Conservation (phyloP, 2,113 vertebrate species). For the Puffinus mauretanicus region DNA sequence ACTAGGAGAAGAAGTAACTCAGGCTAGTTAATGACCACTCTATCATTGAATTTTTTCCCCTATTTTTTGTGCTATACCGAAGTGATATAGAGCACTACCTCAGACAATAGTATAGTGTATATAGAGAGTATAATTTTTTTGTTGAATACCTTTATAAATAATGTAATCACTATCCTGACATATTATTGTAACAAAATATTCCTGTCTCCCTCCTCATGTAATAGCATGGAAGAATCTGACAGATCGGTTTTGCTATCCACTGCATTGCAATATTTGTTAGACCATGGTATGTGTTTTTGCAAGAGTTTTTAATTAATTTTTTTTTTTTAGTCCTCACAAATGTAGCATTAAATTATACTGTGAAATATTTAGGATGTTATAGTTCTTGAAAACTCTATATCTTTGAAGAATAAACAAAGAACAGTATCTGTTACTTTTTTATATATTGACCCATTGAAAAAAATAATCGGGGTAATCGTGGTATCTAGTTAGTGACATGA, state of each 20-base stretch:
- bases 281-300: not conserved
- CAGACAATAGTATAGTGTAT: not conserved
- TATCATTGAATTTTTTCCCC: not conserved
- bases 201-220: not conserved
- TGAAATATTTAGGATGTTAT: not conserved
- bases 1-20: not conserved
- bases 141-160: not conserved
- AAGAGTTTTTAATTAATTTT: not conserved
- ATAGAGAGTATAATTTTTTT: not conserved
- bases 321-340: not conserved
- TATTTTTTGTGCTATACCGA: not conserved
- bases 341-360: not conserved
- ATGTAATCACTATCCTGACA: not conserved
- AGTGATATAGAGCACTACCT: not conserved
- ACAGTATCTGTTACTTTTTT: not conserved
- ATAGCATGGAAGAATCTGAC: not conserved
- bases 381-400: not conserved
- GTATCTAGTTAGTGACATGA: not conserved
- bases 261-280: not conserved
- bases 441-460: not conserved
- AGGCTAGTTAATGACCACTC: not conserved
- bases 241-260: rapidly evolving
- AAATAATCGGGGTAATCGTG: not conserved
- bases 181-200: not conserved
- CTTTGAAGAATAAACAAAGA: not conserved